phyloP scores from a whole-genome alignment of 2,113 vertebrate species.

The Cochlearius cochlearius region DNA sequence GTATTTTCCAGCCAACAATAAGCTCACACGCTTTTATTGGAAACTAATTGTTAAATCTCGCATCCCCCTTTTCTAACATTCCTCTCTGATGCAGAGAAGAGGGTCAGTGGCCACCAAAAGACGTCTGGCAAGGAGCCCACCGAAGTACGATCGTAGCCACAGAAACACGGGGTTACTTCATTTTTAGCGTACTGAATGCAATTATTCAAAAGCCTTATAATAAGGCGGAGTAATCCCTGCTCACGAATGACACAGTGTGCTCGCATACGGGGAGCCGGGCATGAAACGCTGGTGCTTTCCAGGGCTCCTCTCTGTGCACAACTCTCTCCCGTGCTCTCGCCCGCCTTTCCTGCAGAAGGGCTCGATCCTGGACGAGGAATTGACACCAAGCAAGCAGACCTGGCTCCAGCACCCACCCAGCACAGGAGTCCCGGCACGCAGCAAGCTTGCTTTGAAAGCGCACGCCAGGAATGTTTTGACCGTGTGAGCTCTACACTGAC shows the following conservation, averaged over 20 bases:
- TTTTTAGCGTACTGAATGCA: neutral
- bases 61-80: neutral
- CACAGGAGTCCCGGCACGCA: accelerated
- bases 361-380: accelerated
- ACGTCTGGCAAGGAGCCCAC: neutral
- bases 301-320: neutral
- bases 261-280: neutral
- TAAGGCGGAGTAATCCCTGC: neutral
- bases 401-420: neutral
- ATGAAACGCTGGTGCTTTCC: neutral
- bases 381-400: neutral
- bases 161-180: neutral
- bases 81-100: neutral
- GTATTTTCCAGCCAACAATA: neutral
- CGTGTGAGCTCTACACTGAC: accelerated
- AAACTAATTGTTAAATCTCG: neutral
- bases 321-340: accelerated
- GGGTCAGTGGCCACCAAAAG: neutral
- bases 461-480: neutral
- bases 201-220: neutral
- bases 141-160: neutral
- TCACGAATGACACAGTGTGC: neutral
- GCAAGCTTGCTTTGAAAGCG: neutral
- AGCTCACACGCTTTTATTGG: accelerated
- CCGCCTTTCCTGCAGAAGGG: neutral